Conservation (phyloP, 2,888 invertebrate genomes). For the Latheticus oryzae region DNA sequence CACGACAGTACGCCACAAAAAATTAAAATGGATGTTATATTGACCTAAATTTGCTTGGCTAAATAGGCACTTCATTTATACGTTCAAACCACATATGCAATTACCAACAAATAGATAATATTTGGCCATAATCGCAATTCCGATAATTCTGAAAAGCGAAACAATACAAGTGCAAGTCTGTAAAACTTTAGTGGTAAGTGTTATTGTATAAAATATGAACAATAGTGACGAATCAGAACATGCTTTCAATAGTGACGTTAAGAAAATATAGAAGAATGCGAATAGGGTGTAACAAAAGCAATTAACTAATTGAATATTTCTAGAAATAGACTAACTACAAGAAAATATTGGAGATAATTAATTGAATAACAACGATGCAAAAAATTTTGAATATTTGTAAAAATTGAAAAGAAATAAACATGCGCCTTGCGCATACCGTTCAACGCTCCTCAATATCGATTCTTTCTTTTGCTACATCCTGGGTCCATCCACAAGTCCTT, state of each 20-base stretch:
- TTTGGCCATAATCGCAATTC: conserved; percentile 1
- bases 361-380: conserved; percentile 28
- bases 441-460: conserved; percentile 55
- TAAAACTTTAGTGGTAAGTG: too few species aligned
- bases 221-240: conserved; percentile 31
- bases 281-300: conserved; percentile 31
- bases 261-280: conserved; percentile 19
- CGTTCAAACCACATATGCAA: conserved; percentile 5
- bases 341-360: conserved; percentile 22
- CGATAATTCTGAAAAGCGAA: neutral
- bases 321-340: conserved; percentile 28
- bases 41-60: conserved; percentile 8
- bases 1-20: too few species aligned
- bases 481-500: conserved; percentile 50
- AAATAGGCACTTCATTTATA: conserved; percentile 6
- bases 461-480: conserved; percentile 56
- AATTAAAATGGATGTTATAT: conserved; percentile 1
- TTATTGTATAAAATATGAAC: too few species aligned
- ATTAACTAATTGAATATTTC: conserved; percentile 12
- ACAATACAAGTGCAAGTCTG: too few species aligned
- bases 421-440: conserved; percentile 57
- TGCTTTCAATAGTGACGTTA: conserved; percentile 26
- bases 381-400: conserved; percentile 44
- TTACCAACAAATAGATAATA: conserved; percentile 5
- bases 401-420: conserved; percentile 54